Conservation (phyloP, 2,113 vertebrate genomes). For the Hipposideros armiger region DNA sequence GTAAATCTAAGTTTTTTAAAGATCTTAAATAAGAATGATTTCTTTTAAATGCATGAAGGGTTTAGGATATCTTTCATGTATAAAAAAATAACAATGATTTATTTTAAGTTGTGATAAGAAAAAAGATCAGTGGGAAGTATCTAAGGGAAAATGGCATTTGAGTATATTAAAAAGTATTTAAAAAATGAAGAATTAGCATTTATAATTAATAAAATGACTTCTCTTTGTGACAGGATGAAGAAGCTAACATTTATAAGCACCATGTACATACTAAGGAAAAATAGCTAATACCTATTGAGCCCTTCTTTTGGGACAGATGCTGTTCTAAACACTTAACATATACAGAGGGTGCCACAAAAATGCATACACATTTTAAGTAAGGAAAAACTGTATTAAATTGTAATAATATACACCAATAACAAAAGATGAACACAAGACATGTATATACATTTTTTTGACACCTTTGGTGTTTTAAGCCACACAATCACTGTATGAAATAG, state of each 20-base stretch:
- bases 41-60: not conserved
- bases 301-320: not conserved
- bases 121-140: not conserved
- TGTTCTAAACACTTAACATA: not conserved
- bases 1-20: conserved; percentile 39
- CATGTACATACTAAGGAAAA: not conserved
- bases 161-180: not conserved
- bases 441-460: no score
- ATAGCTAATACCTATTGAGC: not conserved
- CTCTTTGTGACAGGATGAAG: not conserved
- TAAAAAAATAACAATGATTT: conserved; percentile 20
- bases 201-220: not conserved
- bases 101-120: conserved; percentile 13
- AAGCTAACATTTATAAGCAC: not conserved
- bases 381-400: no score
- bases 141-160: not conserved
- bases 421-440: no score
- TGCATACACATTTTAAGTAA: no score
- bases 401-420: no score
- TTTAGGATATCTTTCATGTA: conserved; percentile 14
- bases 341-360: no score
- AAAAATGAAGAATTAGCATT: conserved; percentile 7
- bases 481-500: not conserved
- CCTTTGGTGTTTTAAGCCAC: not conserved
- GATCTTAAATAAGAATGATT: not conserved